These are phyloP conservation scores for Stichopus chloronotus DNA, from an alignment of 35 echinoderm and acorn worm genomes.

Conservation along the genomic window DNA sequence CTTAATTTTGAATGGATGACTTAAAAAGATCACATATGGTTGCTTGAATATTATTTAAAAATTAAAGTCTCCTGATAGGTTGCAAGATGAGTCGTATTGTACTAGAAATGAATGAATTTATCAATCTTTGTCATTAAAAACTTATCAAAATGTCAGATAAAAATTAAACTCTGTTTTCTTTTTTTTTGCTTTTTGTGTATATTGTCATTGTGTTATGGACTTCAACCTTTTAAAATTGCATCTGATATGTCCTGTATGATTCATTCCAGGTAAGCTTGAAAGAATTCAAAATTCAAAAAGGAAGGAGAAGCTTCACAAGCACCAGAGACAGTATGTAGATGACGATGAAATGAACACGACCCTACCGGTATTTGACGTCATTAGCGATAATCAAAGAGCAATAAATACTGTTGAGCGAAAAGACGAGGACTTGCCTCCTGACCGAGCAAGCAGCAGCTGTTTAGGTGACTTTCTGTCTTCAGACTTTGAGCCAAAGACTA, in stretches of 20 bases:
- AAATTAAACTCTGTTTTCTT: no score
- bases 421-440: neutral
- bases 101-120: no score
- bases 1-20: no score
- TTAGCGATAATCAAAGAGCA: neutral
- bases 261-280: neutral
- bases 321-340: neutral
- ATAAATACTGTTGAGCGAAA: neutral
- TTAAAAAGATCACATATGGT: no score
- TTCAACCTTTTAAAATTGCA: no score
- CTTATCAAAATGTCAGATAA: no score
- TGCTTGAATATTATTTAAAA: no score
- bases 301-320: neutral
- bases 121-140: no score
- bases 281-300: neutral
- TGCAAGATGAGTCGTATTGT: no score
- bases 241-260: neutral
- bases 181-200: no score
- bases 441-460: neutral
- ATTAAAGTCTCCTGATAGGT: no score
- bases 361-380: neutral
- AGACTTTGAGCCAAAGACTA: neutral
- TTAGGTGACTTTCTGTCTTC: conserved; percentile 8
- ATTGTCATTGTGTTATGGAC: no score
- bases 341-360: neutral